Evolutionary conservation across 2,888 invertebrate species (phyloP), one percentile per base, ranked within the genome.

Genomic region (Bruchidius siliquastri): DNA sequence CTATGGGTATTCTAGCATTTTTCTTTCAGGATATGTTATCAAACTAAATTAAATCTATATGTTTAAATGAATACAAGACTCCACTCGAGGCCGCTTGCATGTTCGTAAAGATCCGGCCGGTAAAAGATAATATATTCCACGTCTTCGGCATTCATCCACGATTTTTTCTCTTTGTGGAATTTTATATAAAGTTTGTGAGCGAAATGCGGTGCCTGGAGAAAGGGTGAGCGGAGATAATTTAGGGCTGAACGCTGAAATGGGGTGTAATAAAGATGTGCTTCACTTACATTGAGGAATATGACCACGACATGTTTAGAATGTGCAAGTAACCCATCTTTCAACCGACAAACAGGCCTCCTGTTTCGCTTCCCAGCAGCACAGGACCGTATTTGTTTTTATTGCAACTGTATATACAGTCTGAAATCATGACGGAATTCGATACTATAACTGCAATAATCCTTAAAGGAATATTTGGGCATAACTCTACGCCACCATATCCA

Each of bases 241-340:
- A 49, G 49, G 49, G 49, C 49, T 49, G 49, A 49, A 49, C 49
- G 49, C 49, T 13, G 49, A 49, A 74, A 72, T 67, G 72, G 72
- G 68, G 69, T 68, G 70, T 70, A 74, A 74, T 72, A 74, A 74
- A 70, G 72, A 74, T 72, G 74, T 74, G 74, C 74, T 70, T 74
- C 72, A 74, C 72, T 74, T 74, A 72, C 70, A 72, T 66, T 30
- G 70, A 74, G 72, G 70, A 72, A 72, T 74, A 74, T 74, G 74
- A 74, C 72, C 72, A 22, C 72, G 74, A 72, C 74, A 72, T 74
- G 74, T 70, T 68, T 21, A 30, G 74, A 74, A 74, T 74, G 21
- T n/a, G 69, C 32, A 67, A 74, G 49, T 49, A 49, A 49, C 49
- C 49, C 49, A 49, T 49, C 49, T 8, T 49, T 49, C 18, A 49